These are phyloP conservation scores for Megaceryle alcyon DNA, from an alignment of 2,797 vertebrate genomes.

Conservation along the genomic window DNA sequence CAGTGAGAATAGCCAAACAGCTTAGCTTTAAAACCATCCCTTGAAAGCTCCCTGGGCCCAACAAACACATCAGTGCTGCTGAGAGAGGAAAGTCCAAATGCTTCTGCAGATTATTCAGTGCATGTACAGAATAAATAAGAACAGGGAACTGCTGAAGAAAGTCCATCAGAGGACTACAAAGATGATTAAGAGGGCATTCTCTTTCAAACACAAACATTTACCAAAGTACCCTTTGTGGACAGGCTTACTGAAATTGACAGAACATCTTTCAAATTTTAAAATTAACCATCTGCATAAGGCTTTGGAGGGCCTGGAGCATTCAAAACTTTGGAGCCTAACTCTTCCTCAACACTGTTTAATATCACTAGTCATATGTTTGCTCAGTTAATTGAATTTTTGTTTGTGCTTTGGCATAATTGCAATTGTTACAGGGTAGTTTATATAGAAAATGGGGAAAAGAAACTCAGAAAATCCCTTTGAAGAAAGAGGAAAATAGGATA, in stretches of 20 bases:
- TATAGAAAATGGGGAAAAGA: background rate
- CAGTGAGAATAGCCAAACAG: conserved; percentile 36
- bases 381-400: background rate
- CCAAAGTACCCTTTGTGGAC: accelerated
- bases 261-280: background rate
- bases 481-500: background rate
- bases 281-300: background rate
- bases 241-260: background rate
- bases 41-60: conserved; percentile 32
- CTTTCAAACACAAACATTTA: background rate
- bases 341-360: background rate
- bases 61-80: background rate
- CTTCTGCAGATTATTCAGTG: background rate
- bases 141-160: background rate
- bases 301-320: background rate
- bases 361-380: background rate
- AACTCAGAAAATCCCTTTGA: background rate
- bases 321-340: background rate
- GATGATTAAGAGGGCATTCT: background rate
- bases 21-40: conserved; percentile 15
- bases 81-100: conserved; percentile 1
- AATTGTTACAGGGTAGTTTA: background rate
- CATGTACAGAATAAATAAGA: background rate
- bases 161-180: background rate
- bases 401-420: background rate